Percentiles rank a stretch among this genome's conserved stretches.
These are phyloP conservation scores for Prunella fulvescens DNA, from an alignment of 2,113 vertebrate species.

Conservation along the genomic window DNA sequence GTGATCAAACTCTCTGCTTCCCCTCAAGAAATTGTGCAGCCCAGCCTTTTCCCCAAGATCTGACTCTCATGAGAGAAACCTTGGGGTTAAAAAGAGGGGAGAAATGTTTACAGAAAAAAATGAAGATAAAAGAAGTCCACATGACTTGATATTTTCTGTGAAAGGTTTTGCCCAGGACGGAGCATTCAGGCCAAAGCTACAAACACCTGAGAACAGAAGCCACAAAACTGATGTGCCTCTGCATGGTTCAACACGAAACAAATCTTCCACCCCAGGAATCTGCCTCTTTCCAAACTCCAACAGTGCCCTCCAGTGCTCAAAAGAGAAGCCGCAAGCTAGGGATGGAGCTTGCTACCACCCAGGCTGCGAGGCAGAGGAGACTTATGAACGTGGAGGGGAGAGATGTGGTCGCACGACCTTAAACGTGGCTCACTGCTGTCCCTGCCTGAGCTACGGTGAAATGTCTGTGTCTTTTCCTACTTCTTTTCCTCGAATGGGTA, in stretches of 20 bases:
- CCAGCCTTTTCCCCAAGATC: background rate
- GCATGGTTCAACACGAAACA: fast-evolving
- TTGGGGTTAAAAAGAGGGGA: background rate
- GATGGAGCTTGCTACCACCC: background rate
- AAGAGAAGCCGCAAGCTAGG: background rate
- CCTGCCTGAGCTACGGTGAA: background rate
- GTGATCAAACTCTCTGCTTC: background rate
- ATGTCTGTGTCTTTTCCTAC: background rate
- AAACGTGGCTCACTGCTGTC: background rate
- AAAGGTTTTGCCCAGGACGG: background rate
- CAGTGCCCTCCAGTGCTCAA: conserved; percentile 57
- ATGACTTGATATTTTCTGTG: background rate
- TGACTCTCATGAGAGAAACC: background rate
- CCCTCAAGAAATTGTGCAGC: background rate
- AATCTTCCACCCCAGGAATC: background rate
- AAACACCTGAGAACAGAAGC: background rate
- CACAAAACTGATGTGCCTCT: background rate
- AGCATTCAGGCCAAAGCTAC: background rate
- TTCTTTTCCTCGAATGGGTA: background rate
- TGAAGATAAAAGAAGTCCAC: background rate
- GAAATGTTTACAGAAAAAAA: background rate
- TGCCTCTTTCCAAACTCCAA: conserved; percentile 29
- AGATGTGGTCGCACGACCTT: background rate
- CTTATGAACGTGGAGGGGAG: fast-evolving
- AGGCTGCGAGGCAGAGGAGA: background rate